phyloP scores from a whole-genome alignment of 92 coral and sea anemone species.

The Porites cylindrica region DNA sequence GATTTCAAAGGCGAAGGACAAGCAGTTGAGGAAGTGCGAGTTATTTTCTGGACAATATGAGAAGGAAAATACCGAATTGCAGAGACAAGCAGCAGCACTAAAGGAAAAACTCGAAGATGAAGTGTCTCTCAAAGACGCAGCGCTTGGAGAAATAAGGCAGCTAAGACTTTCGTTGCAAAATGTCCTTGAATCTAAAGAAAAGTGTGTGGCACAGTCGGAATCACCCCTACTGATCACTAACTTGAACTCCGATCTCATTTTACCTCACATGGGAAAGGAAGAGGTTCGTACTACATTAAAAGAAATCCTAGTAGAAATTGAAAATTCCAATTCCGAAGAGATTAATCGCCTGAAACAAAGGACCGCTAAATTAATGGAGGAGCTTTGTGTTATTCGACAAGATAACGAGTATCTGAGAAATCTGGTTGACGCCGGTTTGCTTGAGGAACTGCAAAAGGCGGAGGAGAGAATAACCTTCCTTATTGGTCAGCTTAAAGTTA shows the following conservation, averaged over 20 bases:
- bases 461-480: conserved; percentile 20
- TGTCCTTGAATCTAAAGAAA: conserved; percentile 42
- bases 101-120: conserved; percentile 22
- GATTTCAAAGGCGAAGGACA: conserved; percentile 10
- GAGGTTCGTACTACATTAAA: conserved; percentile 30
- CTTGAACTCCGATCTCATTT: conserved; percentile 1
- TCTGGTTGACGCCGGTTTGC: conserved; percentile 22
- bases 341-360: neutral
- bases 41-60: neutral
- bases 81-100: neutral
- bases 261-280: conserved; percentile 41
- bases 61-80: conserved; percentile 16
- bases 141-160: conserved; percentile 31
- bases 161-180: conserved; percentile 14
- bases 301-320: conserved; percentile 31
- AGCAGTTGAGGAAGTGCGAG: conserved; percentile 6
- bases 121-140: conserved; percentile 14
- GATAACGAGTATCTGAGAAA: conserved; percentile 13
- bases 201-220: neutral
- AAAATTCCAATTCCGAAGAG: conserved; percentile 10
- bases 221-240: conserved; percentile 24
- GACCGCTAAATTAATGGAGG: conserved; percentile 12
- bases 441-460: conserved; percentile 32
- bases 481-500: conserved; percentile 22
- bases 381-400: neutral